A percentile compares a stretch with the other conserved stretches of the same genome.
phyloP scores from a whole-genome alignment of 2,888 invertebrate species.

The Cheilosia vernalis region DNA sequence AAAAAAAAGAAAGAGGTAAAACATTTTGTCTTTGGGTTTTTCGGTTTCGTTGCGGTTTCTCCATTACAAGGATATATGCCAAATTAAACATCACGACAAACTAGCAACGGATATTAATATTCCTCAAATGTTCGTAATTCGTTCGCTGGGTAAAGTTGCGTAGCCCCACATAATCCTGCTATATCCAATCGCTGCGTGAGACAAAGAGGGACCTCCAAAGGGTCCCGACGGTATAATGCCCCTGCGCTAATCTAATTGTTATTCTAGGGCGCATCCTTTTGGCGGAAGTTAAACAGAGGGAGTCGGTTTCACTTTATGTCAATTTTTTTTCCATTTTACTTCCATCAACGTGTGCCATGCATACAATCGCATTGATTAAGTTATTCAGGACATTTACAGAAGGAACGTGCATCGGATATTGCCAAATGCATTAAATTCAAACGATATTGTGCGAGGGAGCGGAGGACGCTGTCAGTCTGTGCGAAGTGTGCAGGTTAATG shows the following conservation, averaged over 20 bases:
- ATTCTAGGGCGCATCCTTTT: slow-evolving; percentile 60
- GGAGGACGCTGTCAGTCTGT: slow-evolving; percentile 1
- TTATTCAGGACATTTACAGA: slow-evolving; percentile 62
- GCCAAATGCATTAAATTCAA: slow-evolving; percentile 55
- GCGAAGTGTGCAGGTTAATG: slow-evolving; percentile 41
- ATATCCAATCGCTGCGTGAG: slow-evolving; percentile 48
- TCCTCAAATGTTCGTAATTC: slow-evolving; percentile 51
- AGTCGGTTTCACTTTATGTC: not conserved
- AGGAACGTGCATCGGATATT: slow-evolving; percentile 59
- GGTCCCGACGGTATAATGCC: slow-evolving; percentile 37
- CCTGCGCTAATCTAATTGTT: slow-evolving; percentile 65
- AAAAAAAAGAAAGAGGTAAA: slow-evolving; percentile 15
- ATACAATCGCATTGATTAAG: slow-evolving; percentile 67
- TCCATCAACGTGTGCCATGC: slow-evolving; percentile 26
- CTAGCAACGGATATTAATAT: slow-evolving; percentile 44
- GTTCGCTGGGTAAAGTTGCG: slow-evolving; percentile 31
- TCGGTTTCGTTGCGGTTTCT: slow-evolving; percentile 19
- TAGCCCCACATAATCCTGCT: slow-evolving; percentile 15
- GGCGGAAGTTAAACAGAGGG: slow-evolving; percentile 56
- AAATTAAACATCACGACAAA: slow-evolving; percentile 33
- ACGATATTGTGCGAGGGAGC: slow-evolving; percentile 23
- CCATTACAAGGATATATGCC: slow-evolving; percentile 32
- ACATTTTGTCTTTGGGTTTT: slow-evolving; percentile 10
- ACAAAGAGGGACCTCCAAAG: slow-evolving; percentile 44
- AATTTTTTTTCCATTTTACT: slow-evolving; percentile 14